Percentiles rank a stretch among this genome's conserved stretches.
These are phyloP conservation scores for Microcebus murinus DNA, from an alignment of 2,113 vertebrate genomes.

Conservation along the genomic window DNA sequence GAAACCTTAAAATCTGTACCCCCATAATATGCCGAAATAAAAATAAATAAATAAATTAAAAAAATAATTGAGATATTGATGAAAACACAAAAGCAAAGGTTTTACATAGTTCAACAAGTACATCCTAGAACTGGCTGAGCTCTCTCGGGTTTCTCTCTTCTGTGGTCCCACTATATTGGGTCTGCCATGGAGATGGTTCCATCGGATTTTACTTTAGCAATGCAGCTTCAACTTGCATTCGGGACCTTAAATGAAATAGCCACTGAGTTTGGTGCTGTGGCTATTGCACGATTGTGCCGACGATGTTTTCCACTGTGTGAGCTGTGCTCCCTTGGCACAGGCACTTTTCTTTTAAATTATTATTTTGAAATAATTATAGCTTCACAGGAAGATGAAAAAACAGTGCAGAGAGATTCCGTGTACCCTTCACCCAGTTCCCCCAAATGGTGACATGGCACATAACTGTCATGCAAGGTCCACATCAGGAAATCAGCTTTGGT, in stretches of 20 bases:
- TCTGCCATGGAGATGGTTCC: neutral
- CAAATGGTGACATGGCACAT: accelerated
- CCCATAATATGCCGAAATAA: too few relatives aligned
- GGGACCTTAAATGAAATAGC: accelerated
- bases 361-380: neutral
- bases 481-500: accelerated
- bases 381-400: neutral
- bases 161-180: neutral
- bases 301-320: neutral
- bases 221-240: accelerated
- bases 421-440: neutral
- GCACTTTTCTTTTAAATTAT: neutral
- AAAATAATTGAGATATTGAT: neutral
- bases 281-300: accelerated
- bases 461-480: neutral
- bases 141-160: accelerated
- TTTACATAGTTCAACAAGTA: neutral
- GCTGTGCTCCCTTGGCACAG: neutral
- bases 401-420: neutral
- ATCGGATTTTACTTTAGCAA: accelerated
- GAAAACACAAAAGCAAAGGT: neutral
- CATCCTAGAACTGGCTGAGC: neutral
- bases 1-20: too few relatives aligned
- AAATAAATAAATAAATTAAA: too few relatives aligned
- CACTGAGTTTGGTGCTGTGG: neutral